Evolutionary conservation across 2,888 invertebrate species (phyloP).

Genomic region (Agrotis ipsilon): DNA sequence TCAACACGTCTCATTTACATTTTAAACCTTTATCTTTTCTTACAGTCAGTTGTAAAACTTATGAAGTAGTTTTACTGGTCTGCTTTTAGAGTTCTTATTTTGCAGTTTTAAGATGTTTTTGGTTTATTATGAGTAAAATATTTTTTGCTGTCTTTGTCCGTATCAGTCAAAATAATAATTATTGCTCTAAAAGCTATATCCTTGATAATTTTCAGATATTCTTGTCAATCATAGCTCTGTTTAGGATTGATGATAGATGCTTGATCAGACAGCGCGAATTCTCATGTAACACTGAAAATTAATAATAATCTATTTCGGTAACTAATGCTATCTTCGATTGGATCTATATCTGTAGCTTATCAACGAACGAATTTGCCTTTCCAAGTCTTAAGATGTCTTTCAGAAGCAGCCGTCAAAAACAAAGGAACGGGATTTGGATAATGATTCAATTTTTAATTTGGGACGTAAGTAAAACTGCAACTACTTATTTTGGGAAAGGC

Average conservation of each 20-base stretch:
- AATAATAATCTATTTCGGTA: too few species aligned
- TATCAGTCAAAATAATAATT: background rate
- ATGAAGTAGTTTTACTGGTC: slow-evolving; percentile 61
- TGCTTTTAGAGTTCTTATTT: slow-evolving; percentile 43
- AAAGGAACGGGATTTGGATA: too few species aligned
- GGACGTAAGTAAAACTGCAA: background rate
- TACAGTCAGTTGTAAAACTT: slow-evolving; percentile 62
- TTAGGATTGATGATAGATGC: too few species aligned
- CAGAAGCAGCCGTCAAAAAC: too few species aligned
- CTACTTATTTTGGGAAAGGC: background rate
- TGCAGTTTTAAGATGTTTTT: slow-evolving; percentile 37
- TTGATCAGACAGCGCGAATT: background rate
- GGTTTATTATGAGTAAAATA: background rate
- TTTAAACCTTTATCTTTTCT: slow-evolving; percentile 82
- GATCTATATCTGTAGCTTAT: too few species aligned
- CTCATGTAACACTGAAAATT: background rate
- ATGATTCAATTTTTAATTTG: too few species aligned
- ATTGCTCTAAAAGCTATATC: background rate
- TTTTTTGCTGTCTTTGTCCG: background rate
- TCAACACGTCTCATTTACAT: slow-evolving; percentile 89
- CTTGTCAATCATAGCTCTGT: background rate
- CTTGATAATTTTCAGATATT: background rate
- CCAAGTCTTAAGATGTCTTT: too few species aligned
- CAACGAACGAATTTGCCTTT: too few species aligned
- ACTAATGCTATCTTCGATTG: too few species aligned